Percentiles rank a stretch among this genome's conserved stretches.
These are phyloP conservation scores for Pristionchus entomophagus DNA, from an alignment of 2,888 invertebrate genomes.

Conservation along the genomic window DNA sequence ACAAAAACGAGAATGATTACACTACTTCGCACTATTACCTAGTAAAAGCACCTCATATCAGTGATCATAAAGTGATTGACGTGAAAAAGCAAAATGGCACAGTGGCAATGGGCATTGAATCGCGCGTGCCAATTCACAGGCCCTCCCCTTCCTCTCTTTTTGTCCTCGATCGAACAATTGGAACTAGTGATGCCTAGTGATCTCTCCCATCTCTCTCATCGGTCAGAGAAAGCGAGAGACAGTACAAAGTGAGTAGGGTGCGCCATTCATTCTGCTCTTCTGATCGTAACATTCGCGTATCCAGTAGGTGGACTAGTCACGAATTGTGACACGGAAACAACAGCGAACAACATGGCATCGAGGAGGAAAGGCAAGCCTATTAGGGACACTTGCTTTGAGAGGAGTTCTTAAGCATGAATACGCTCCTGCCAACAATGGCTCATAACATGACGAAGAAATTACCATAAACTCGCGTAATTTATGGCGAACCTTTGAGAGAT, in stretches of 20 bases:
- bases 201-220: too few species aligned
- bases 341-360: background rate
- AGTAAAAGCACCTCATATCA: background rate
- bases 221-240: too few species aligned
- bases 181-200: background rate
- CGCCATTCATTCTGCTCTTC: too few species aligned
- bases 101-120: background rate
- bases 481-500: too few species aligned
- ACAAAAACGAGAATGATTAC: too few species aligned
- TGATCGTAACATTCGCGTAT: background rate
- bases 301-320: background rate
- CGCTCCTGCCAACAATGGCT: slow-evolving; percentile 12
- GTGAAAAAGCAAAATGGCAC: too few species aligned
- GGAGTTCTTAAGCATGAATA: background rate
- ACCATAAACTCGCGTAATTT: background rate
- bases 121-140: background rate
- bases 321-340: background rate
- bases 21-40: background rate
- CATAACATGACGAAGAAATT: slow-evolving; percentile 1
- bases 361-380: background rate
- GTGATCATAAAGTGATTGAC: too few species aligned
- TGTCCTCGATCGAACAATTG: background rate
- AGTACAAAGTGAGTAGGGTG: too few species aligned
- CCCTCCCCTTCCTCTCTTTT: background rate
- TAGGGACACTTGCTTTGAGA: background rate